A percentile compares a stretch with the other conserved stretches of the same genome.
Conservation (phyloP, 2,797 vertebrate species). For the Rhodeus uyekii region DNA sequence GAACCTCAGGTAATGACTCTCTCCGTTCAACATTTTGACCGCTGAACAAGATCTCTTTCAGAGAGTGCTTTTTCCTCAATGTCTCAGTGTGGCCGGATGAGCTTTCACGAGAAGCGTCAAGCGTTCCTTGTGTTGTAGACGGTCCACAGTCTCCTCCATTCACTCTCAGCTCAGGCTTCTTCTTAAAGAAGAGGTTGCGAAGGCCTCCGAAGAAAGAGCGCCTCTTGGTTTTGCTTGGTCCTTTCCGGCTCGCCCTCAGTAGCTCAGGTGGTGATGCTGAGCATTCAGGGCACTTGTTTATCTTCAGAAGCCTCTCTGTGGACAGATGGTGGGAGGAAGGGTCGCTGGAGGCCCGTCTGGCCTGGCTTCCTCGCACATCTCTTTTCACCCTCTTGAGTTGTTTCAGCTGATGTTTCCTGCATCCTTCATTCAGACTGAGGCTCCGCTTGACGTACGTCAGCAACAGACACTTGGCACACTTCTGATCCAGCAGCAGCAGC, state of each 20-base stretch:
- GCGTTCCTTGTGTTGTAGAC: not conserved
- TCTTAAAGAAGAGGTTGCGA: constrained; percentile 13
- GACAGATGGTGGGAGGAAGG: constrained; percentile 14
- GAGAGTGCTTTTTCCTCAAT: constrained; percentile 60
- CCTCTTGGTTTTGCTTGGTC: not conserved
- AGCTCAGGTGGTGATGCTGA: not conserved
- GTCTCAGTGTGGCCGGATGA: constrained; percentile 34
- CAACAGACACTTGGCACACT: constrained; percentile 62
- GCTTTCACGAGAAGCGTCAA: not conserved
- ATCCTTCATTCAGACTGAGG: constrained; percentile 59
- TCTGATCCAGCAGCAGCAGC: constrained; percentile 67
- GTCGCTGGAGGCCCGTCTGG: constrained; percentile 60
- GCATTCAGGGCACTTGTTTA: not conserved
- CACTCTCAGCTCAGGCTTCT: constrained; percentile 2
- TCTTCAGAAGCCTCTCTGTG: not conserved
- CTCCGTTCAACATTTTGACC: constrained; percentile 34
- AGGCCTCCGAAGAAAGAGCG: not conserved
- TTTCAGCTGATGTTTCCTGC: constrained; percentile 30
- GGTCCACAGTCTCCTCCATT: not conserved
- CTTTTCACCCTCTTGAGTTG: not conserved
- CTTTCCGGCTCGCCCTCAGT: not conserved
- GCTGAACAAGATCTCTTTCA: constrained; percentile 68
- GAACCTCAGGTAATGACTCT: constrained; percentile 56
- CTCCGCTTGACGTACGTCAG: constrained; percentile 61
- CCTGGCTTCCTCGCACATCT: not conserved